Conservation (phyloP, 2,797 vertebrate species). For the Poliocrania exsul region DNA sequence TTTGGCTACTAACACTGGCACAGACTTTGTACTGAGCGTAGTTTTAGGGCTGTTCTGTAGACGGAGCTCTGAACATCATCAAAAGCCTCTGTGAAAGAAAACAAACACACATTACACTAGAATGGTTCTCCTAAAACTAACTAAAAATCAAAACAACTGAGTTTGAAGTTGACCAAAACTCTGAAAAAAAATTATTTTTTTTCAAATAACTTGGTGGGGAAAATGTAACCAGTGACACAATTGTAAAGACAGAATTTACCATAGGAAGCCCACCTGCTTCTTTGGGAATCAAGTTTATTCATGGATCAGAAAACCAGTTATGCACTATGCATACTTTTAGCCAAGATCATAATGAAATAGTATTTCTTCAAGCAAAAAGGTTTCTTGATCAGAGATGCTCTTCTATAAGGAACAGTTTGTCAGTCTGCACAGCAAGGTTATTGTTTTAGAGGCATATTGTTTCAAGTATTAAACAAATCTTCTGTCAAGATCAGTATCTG, state of each 20-base stretch:
- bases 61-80: constrained; percentile 73
- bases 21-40: constrained; percentile 81
- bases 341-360: not conserved
- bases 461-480: not conserved
- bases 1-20: constrained; percentile 81
- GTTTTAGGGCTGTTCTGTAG: constrained; percentile 85
- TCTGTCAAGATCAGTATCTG: not conserved
- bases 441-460: not conserved
- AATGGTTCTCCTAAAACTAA: not conserved
- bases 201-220: not conserved
- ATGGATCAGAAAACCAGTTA: not conserved
- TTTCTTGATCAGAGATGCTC: not conserved
- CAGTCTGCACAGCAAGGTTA: not conserved
- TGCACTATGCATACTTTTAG: not conserved
- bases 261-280: not conserved
- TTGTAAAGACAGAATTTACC: not conserved
- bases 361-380: not conserved
- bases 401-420: not conserved
- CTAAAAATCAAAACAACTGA: not conserved
- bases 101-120: not conserved
- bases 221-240: not conserved
- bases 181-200: not conserved
- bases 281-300: not conserved
- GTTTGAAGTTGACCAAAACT: not conserved
- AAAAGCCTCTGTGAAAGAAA: constrained; percentile 75